Percentiles rank a stretch among this genome's conserved stretches.
phyloP scores from a whole-genome alignment of 35 echinoderm and acorn worm species.

The Anneissia japonica region DNA sequence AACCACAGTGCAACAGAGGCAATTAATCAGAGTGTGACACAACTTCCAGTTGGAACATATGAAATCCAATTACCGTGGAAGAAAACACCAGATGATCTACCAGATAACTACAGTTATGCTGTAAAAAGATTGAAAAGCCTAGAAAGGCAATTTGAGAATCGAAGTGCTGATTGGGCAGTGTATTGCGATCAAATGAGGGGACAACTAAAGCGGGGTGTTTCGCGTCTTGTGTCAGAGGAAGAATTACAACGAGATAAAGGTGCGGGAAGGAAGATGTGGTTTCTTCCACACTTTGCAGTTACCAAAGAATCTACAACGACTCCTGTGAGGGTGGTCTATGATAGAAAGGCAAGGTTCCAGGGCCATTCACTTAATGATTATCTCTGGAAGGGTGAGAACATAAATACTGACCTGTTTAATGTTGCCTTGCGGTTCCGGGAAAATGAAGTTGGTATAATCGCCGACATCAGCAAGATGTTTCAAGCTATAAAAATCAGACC shows the following conservation, averaged over 20 bases:
- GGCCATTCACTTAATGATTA: constrained; percentile 1
- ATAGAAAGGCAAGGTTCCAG: neutral
- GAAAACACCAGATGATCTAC: constrained; percentile 40
- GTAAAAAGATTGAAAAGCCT: constrained; percentile 48
- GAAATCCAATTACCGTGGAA: constrained; percentile 52
- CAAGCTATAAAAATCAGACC: constrained; percentile 17
- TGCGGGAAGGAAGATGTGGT: constrained; percentile 64
- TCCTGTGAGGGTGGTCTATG: no score
- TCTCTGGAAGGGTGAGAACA: neutral
- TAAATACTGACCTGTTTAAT: neutral
- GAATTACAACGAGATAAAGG: constrained; percentile 48
- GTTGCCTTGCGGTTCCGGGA: constrained; percentile 5
- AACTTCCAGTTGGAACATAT: constrained; percentile 53
- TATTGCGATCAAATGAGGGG: constrained; percentile 68
- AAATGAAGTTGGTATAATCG: neutral
- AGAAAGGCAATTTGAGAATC: constrained; percentile 52
- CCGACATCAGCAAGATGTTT: neutral
- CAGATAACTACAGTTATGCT: constrained; percentile 52
- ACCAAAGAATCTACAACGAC: constrained; percentile 62
- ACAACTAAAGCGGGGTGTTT: constrained; percentile 53
- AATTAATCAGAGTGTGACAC: constrained; percentile 51
- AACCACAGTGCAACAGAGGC: constrained; percentile 25
- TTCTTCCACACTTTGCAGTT: constrained; percentile 67
- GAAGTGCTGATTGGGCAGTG: constrained; percentile 30
- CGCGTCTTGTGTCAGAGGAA: constrained; percentile 33